These are phyloP conservation scores for Sinocyclocheilus anshuiensis DNA, from an alignment of 2,113 vertebrate genomes.

Conservation along the genomic window DNA sequence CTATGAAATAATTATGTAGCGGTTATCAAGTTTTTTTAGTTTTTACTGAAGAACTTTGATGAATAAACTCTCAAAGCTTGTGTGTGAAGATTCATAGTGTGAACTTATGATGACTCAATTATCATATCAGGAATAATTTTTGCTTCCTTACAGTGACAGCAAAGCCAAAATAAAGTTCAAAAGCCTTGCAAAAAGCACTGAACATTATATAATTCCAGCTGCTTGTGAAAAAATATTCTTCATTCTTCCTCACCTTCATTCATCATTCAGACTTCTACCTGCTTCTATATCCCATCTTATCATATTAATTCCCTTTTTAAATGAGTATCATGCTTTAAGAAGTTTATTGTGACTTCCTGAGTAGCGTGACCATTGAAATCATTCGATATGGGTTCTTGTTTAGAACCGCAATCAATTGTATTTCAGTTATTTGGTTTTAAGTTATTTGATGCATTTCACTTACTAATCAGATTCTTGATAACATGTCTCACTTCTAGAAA, in stretches of 20 bases:
- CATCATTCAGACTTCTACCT: neutral
- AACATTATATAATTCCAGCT: neutral
- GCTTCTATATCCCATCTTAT: neutral
- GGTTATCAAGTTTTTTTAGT: neutral
- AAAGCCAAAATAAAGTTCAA: neutral
- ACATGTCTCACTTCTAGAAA: neutral
- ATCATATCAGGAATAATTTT: neutral
- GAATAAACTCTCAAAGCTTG: neutral
- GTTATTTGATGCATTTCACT: conserved; percentile 5
- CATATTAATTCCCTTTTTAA: neutral
- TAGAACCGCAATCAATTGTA: conserved; percentile 30
- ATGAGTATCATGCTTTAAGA: neutral
- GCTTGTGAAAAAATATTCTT: neutral
- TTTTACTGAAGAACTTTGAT: neutral
- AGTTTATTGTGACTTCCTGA: neutral
- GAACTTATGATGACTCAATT: neutral
- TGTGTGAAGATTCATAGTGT: neutral
- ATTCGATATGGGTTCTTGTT: neutral
- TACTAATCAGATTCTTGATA: neutral
- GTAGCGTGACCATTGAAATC: conserved; percentile 16
- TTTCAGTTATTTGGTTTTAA: conserved; percentile 4
- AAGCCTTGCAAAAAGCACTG: neutral
- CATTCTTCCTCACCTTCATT: neutral
- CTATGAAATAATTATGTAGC: neutral
- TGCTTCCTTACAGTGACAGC: neutral